phyloP scores from a whole-genome alignment of 2,797 vertebrate genomes.

The Acanthis flammea region DNA sequence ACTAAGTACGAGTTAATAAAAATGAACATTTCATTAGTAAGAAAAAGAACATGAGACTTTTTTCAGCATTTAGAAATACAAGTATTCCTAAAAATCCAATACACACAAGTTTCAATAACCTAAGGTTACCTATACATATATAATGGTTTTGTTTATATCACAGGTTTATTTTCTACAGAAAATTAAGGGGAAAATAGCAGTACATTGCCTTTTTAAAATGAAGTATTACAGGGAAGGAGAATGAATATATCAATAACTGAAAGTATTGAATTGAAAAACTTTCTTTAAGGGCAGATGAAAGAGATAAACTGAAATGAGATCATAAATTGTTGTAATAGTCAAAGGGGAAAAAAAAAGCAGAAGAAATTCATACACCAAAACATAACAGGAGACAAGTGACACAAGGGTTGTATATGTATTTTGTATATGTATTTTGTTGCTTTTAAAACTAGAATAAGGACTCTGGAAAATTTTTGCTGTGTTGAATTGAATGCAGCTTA shows the following conservation, averaged over 20 bases:
- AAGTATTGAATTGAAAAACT: background rate
- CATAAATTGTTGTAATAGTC: background rate
- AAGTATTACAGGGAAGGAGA: background rate
- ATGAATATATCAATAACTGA: background rate
- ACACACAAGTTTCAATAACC: background rate
- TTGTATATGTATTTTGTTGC: background rate
- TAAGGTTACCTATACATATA: background rate
- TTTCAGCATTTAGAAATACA: background rate
- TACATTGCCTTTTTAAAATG: background rate
- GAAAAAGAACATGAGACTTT: background rate
- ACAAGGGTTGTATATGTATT: background rate
- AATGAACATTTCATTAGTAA: background rate
- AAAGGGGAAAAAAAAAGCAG: background rate
- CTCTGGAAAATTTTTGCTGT: background rate
- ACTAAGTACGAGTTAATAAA: background rate
- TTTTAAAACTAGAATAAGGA: background rate
- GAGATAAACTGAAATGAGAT: slow-evolving; percentile 10
- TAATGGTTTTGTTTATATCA: background rate
- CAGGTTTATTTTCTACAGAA: background rate
- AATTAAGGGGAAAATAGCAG: background rate
- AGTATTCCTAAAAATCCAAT: background rate
- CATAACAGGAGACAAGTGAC: background rate
- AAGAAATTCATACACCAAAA: background rate
- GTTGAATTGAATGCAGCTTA: background rate
- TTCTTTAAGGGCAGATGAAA: background rate